Percentiles rank a stretch among this genome's conserved stretches.
These are phyloP conservation scores for Lutjanus campechanus DNA, from an alignment of 2,797 vertebrate species.

Conservation along the genomic window DNA sequence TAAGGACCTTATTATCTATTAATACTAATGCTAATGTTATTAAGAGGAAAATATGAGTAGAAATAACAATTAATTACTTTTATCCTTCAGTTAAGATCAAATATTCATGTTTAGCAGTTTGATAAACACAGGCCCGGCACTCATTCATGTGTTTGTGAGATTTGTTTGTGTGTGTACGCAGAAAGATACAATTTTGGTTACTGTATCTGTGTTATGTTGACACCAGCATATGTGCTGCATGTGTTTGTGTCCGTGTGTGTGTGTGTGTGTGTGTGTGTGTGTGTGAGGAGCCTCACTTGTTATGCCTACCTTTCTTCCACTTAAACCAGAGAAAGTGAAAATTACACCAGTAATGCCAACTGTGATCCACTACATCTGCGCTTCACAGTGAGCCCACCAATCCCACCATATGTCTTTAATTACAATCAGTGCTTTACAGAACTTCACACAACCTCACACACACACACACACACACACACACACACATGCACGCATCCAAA, in stretches of 20 bases:
- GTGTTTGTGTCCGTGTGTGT: conserved; percentile 32
- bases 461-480: conserved; percentile 82
- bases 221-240: conserved; percentile 18
- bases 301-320: conserved; percentile 70
- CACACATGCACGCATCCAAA: conserved; percentile 75
- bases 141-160: not conserved
- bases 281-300: conserved; percentile 8
- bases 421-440: conserved; percentile 93
- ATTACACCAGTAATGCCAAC: conserved; percentile 86
- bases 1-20: no score
- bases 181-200: conserved; percentile 14
- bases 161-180: conserved; percentile 13
- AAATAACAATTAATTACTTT: not conserved
- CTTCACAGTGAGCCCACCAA: conserved; percentile 85
- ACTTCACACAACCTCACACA: conserved; percentile 82
- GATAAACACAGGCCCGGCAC: not conserved
- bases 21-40: no score
- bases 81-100: not conserved
- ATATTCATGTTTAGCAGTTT: not conserved
- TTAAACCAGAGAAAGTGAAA: conserved; percentile 80
- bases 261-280: conserved; percentile 44
- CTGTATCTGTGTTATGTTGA: conserved; percentile 24
- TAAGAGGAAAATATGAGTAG: not conserved
- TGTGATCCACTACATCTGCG: conserved; percentile 92
- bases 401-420: conserved; percentile 96